Percentiles rank a stretch among this genome's conserved stretches.
phyloP scores from a whole-genome alignment of 2,113 vertebrate species.

The Apodemus sylvaticus region DNA sequence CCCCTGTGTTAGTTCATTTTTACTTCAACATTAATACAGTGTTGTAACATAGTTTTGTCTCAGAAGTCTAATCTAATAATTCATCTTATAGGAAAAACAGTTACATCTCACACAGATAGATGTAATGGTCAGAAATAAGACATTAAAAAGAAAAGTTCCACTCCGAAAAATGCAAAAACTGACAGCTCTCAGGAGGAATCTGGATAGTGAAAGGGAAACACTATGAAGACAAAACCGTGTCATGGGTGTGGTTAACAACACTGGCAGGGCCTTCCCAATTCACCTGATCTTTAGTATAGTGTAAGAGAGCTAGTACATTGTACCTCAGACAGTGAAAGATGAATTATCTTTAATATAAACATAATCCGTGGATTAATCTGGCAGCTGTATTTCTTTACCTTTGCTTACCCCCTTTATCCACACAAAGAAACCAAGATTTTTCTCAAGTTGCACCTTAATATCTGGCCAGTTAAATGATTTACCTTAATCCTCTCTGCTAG shows the following conservation, averaged over 20 bases:
- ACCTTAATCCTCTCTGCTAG: no score
- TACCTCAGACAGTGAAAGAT: not conserved
- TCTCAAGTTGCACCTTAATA: no score
- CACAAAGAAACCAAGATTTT: no score
- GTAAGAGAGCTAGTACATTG: not conserved
- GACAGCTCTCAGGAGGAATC: not conserved
- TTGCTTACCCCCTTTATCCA: no score
- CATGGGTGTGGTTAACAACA: not conserved
- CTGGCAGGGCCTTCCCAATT: not conserved
- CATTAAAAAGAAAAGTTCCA: not conserved
- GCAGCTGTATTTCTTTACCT: no score
- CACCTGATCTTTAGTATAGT: not conserved
- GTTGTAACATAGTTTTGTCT: not conserved
- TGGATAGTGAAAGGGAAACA: not conserved
- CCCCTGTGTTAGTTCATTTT: not conserved
- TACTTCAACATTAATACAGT: not conserved
- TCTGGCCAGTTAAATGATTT: no score
- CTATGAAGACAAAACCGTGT: not conserved
- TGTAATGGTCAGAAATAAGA: not conserved
- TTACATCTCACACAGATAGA: not conserved
- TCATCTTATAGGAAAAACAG: not conserved
- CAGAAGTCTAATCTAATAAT: not conserved
- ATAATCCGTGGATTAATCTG: no score
- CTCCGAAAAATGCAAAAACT: not conserved
- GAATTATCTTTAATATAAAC: no score